Base-by-base conservation (phyloP, 2,113 vertebrate genomes). In the Ciconia stormi region DNA sequence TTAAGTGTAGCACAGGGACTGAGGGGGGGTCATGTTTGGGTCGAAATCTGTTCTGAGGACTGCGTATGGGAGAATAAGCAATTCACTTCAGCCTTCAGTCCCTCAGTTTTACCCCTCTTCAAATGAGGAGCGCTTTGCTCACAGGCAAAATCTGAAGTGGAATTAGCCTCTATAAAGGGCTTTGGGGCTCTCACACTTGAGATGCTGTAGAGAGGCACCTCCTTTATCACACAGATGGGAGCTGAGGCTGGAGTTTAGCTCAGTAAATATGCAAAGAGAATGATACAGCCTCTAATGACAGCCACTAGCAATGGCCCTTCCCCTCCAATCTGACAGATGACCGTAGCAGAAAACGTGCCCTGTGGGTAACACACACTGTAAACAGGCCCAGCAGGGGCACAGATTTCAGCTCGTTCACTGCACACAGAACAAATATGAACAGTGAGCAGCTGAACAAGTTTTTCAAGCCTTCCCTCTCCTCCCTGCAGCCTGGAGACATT, bases 341-440 rank as follows among this genome's bases (percentile, higher is more conserved):
- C 89, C 3, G 0, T 44, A 73, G 94, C 91, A 94, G 73, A 91
- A 93, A 91, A 36, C 46, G 70, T 65, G 74, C 82, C 96, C 74
- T 63, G 42, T 85, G 93, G 82, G 71, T 78, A 91, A 52, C 73
- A 44, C 80, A 65, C 26, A 21, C 71, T 81, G 93, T 82, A 62
- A 95, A 96, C 82, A 95, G 81, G 69, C 87, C 76, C 88, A 93
- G 96, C 89, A 78, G 94, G 94, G 82, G 36, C 71, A 94, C 36
- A 56, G 72, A 63, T 63, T 80, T 86, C 94, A 90, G 73, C 79
- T 77, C 10, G 0, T 44, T 95, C 95, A 71, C 88, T 72, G 69
- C 88, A 95, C 82, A 85, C 47, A 50, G 34, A 81, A 59, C 77
- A 87, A 87, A 93, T 30, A 77, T 6, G 42, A 94, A 71, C 63